A percentile compares a stretch with the other conserved stretches of the same genome.
Evolutionary conservation across 1,140 invertebrate species (phyloP).

Genomic region (Brachionus koreanus): DNA sequence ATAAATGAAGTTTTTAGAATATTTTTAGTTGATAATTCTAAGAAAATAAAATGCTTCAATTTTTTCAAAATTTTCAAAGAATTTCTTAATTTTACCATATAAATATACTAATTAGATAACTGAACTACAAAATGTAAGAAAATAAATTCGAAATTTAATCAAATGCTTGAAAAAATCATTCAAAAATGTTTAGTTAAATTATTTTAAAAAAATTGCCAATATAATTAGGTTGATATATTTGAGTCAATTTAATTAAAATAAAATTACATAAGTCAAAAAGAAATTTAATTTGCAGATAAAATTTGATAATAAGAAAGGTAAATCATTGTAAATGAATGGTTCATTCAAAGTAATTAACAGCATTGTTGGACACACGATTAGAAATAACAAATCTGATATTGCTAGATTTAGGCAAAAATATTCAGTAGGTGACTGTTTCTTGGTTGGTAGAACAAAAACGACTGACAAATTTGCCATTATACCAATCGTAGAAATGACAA

Average conservation of each 20-base stretch:
- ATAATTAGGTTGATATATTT: neutral
- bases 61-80: no score
- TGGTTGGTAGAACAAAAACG: constrained; percentile 6
- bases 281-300: constrained; percentile 29
- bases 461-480: constrained; percentile 37
- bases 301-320: constrained; percentile 18
- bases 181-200: no score
- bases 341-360: neutral
- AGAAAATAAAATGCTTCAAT: no score
- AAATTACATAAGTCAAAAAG: constrained; percentile 35
- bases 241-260: neutral
- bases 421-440: neutral
- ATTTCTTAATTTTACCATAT: no score
- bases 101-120: no score
- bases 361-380: constrained; percentile 24
- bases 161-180: no score
- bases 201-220: no score
- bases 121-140: no score
- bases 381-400: constrained; percentile 28
- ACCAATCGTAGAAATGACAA: constrained; percentile 12
- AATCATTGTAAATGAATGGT: neutral
- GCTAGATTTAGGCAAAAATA: constrained; percentile 41
- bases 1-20: no score
- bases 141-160: no score
- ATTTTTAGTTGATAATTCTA: no score